Evolutionary conservation across 2,888 invertebrate species (phyloP).

Genomic region (Tethea ocularis): DNA sequence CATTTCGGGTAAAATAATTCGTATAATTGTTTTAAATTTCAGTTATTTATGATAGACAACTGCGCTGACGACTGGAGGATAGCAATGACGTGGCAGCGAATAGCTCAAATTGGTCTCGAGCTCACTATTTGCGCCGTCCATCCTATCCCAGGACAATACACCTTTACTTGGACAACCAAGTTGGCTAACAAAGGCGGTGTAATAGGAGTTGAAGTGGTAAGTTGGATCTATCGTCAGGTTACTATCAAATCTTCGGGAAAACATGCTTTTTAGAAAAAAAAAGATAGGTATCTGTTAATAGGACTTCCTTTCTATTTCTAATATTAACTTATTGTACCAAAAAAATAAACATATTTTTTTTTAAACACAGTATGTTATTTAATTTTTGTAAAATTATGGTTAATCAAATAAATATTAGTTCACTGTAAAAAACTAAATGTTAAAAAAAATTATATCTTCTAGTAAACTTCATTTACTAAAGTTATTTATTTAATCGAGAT

Average conservation of each 20-base stretch:
- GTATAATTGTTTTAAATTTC: slow-evolving; percentile 36
- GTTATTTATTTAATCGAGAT: too few species aligned
- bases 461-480: too few species aligned
- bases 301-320: too few species aligned
- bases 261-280: not conserved
- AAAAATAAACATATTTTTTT: too few species aligned
- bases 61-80: slow-evolving; percentile 99
- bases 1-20: too few species aligned
- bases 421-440: too few species aligned
- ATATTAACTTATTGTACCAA: too few species aligned
- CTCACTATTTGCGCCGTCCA: slow-evolving; percentile 98
- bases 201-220: slow-evolving; percentile 85
- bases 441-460: too few species aligned
- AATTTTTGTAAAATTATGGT: too few species aligned
- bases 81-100: slow-evolving; percentile 99
- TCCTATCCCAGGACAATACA: slow-evolving; percentile 98
- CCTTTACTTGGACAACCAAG: slow-evolving; percentile 98
- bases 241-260: not conserved
- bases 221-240: slow-evolving; percentile 32
- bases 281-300: too few species aligned
- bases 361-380: too few species aligned
- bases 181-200: slow-evolving; percentile 93
- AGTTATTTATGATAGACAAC: slow-evolving; percentile 99
- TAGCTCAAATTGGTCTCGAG: slow-evolving; percentile 96
- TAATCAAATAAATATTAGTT: too few species aligned